Evolutionary conservation across 2,113 vertebrate genomes (phyloP).

Genomic region (Melospiza melodia): DNA sequence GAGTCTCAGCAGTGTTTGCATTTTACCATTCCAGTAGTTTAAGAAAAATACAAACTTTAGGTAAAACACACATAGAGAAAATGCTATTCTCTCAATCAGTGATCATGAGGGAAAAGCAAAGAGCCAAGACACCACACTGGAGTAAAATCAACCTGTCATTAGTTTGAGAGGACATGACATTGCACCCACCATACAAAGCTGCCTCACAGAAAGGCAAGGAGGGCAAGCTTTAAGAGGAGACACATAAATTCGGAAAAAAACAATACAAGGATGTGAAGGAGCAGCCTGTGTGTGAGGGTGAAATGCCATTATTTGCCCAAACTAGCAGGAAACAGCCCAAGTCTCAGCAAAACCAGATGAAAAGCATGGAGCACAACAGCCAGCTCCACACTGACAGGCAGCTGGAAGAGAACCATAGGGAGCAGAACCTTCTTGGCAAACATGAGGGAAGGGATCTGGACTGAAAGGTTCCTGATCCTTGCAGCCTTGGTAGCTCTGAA

Average conservation of each 20-base stretch:
- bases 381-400: background rate
- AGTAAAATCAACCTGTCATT: background rate
- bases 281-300: background rate
- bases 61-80: background rate
- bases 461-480: background rate
- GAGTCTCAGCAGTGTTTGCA: background rate
- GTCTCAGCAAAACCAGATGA: background rate
- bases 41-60: background rate
- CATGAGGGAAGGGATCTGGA: background rate
- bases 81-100: background rate
- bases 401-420: background rate
- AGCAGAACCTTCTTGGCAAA: slow-evolving; percentile 43
- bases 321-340: background rate
- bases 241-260: background rate
- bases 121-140: background rate
- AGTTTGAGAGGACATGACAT: background rate
- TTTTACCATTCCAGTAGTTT: background rate
- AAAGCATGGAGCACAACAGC: rapidly evolving
- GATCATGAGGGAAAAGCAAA: background rate
- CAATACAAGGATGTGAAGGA: background rate
- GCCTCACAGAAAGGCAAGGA: background rate
- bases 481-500: background rate
- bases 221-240: background rate
- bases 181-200: background rate
- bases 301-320: background rate